Evolutionary conservation across 2,888 invertebrate species (phyloP).

Genomic region (Flabesymbios commensalis): DNA sequence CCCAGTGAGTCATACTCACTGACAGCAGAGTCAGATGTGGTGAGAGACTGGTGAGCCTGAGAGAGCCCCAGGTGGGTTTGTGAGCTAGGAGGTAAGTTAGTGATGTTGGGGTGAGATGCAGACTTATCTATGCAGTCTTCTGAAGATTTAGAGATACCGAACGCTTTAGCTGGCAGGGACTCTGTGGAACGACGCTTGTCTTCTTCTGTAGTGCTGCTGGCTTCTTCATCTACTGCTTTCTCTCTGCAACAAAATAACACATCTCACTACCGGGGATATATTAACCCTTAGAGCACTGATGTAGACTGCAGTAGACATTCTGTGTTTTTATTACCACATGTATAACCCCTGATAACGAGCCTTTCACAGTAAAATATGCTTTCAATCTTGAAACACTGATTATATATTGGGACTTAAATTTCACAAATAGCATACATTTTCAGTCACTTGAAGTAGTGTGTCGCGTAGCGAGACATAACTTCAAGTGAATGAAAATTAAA

Average conservation of each 20-base stretch:
- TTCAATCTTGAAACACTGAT: no score
- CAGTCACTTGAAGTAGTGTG: no score
- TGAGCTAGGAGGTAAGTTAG: constrained; percentile 9
- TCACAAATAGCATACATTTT: no score
- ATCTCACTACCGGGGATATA: background rate
- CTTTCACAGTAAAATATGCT: no score
- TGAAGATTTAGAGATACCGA: constrained; percentile 15
- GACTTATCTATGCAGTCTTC: constrained; percentile 39
- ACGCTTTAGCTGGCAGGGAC: constrained; percentile 42
- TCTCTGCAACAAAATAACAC: constrained; percentile 1
- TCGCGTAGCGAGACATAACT: no score
- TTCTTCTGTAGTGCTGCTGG: constrained; percentile 27
- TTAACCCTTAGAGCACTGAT: no score
- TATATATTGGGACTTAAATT: no score
- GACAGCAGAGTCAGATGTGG: background rate
- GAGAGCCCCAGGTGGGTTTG: background rate
- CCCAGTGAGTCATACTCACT: background rate
- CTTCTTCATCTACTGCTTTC: constrained; percentile 14
- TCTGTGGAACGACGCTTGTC: constrained; percentile 49
- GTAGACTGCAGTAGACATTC: no score
- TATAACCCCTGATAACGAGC: no score
- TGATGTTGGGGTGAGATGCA: constrained; percentile 44
- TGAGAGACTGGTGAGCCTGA: no score
- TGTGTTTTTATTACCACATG: no score
- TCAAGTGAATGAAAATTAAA: no score